Base-by-base conservation (phyloP, 2,888 invertebrate species). In the Platerodrilus igneus region DNA sequence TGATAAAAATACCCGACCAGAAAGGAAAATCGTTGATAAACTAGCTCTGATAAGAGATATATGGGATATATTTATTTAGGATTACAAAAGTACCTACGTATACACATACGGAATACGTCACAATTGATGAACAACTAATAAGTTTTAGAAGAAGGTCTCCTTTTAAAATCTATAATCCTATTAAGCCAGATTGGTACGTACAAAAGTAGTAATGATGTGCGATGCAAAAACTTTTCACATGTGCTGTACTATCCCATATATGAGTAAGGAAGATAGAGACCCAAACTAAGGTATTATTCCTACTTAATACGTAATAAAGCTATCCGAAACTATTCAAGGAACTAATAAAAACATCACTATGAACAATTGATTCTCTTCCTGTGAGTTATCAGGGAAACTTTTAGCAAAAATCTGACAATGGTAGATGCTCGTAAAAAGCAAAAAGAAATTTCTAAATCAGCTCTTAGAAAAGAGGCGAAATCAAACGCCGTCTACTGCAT, bases 211-310 rank as follows among this genome's bases (percentile, higher is more conserved):
- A 4, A 26, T 15, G 5, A 26, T 26, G 10, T 26, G 27, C 9
- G 27, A 26, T 14, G n/a, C 27, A 14, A 26, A 26, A 26, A 26
- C 27, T 3, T 26, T 9, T 14, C 14, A 9, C n/a, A 26, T 3
- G 13, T 26, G 10, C 13, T 26, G 13, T 8, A 15, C 27, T 7
- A 26, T 5, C 6, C 27, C 27, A 13, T 26, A 11, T 14, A 4
- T 11, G 3, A 15, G 13, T 13, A 9, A 9, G n/a, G 11, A 26
- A 26, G 10, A 26, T 4, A 26, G 13, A 26, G 5, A 11, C 14
- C n/a, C n/a, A n/a, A n/a, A n/a, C n/a, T n/a, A n/a, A n/a, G n/a
- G n/a, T 26, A 13, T 15, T 4, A 26, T 26, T 26, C 27, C 27
- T 4, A 26, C 27, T 3, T 15, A 26, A 26, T 13, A 26, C 14